phyloP scores from a whole-genome alignment of 1,140 invertebrate species.

The Anastatus disparis region DNA sequence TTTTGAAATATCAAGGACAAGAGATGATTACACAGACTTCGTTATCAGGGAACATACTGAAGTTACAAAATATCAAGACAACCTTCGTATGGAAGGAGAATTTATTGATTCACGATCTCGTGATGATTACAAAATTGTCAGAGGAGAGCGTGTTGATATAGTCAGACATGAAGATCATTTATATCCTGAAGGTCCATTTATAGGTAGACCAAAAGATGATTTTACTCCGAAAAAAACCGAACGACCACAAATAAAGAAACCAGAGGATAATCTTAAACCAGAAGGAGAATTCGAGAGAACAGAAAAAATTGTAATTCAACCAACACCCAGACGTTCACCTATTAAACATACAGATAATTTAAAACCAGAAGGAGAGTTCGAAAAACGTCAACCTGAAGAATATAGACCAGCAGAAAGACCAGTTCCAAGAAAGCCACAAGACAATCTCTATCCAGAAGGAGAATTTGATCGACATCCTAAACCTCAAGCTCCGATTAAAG shows the following conservation, averaged over 20 bases:
- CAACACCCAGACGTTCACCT: conserved; percentile 68
- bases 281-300: conserved; percentile 70
- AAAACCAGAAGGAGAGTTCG: conserved; percentile 73
- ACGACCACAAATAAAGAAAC: conserved; percentile 66
- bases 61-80: conserved; percentile 62
- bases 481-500: conserved; percentile 60
- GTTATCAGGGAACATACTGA: conserved; percentile 5
- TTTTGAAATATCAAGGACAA: conserved; percentile 50
- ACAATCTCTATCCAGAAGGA: conserved; percentile 71
- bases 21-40: conserved; percentile 59
- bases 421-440: conserved; percentile 59
- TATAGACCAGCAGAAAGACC: conserved; percentile 64
- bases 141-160: conserved; percentile 48
- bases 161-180: conserved; percentile 66
- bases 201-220: conserved; percentile 66
- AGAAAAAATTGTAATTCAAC: conserved; percentile 58
- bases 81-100: conserved; percentile 70
- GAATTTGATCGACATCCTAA: conserved; percentile 68
- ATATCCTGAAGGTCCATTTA: conserved; percentile 68
- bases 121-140: conserved; percentile 38
- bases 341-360: conserved; percentile 72
- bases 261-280: conserved; percentile 68
- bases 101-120: conserved; percentile 62
- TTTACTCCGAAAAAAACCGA: conserved; percentile 64
- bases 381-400: conserved; percentile 58